phyloP scores from a whole-genome alignment of 1,140 invertebrate genomes.

The Nasonia vitripennis region DNA sequence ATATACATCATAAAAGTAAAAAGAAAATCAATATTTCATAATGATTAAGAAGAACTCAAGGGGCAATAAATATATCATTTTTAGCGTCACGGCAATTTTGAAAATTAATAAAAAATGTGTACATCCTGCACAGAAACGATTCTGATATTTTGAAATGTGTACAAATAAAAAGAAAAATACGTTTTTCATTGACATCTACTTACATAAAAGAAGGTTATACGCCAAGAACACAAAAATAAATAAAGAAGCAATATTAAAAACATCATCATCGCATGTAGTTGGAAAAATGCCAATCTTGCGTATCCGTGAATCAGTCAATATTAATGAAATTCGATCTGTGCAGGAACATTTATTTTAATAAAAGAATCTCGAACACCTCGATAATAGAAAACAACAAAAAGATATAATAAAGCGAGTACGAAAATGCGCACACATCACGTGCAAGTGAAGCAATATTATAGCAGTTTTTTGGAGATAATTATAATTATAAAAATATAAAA shows the following conservation, averaged over 20 bases:
- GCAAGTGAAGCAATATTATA: slow-evolving; percentile 45
- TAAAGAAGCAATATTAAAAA: slow-evolving; percentile 48
- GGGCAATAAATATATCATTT: slow-evolving; percentile 52
- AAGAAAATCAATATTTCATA: slow-evolving; percentile 19
- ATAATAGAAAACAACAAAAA: slow-evolving; percentile 18
- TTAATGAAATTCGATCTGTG: slow-evolving; percentile 45
- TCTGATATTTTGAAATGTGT: slow-evolving; percentile 28
- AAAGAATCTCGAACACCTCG: slow-evolving; percentile 23
- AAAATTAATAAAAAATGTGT: slow-evolving; percentile 35
- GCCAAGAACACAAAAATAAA: neutral
- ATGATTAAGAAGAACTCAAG: slow-evolving; percentile 48
- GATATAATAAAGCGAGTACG: neutral
- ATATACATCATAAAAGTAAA: neutral
- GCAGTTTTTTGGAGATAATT: slow-evolving; percentile 37
- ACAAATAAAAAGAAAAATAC: slow-evolving; percentile 25
- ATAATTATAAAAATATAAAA: slow-evolving; percentile 26
- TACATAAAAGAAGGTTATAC: slow-evolving; percentile 8
- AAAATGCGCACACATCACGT: slow-evolving; percentile 17
- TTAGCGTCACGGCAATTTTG: slow-evolving; percentile 24
- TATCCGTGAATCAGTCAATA: slow-evolving; percentile 47
- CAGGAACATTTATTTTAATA: slow-evolving; percentile 48
- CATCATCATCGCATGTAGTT: slow-evolving; percentile 30
- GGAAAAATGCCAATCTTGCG: slow-evolving; percentile 25
- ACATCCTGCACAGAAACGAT: slow-evolving; percentile 40
- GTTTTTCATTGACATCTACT: slow-evolving; percentile 16